phyloP scores from a whole-genome alignment of 2,888 invertebrate species.

The Lysandra bellargus region DNA sequence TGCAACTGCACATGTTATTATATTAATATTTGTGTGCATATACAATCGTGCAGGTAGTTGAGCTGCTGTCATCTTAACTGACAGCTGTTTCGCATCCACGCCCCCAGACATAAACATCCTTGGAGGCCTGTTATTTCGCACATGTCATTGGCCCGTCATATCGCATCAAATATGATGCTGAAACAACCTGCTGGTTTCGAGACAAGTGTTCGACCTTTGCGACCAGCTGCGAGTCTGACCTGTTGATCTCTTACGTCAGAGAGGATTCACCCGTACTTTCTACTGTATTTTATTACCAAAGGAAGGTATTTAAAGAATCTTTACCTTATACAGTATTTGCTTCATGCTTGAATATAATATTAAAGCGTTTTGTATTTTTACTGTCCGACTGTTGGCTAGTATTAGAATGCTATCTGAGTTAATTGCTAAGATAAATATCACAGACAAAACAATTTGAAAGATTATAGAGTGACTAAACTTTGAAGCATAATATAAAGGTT shows the following conservation, averaged over 20 bases:
- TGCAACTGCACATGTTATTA: no score
- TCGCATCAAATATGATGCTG: not conserved
- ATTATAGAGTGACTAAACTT: no score
- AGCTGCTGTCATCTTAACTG: not conserved
- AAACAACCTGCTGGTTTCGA: not conserved
- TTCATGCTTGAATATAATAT: not conserved
- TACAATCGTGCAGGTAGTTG: no score
- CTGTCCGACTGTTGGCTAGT: not conserved
- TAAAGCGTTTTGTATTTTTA: not conserved
- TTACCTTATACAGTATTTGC: not conserved
- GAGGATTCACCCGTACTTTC: conserved; percentile 14
- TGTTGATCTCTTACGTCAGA: conserved; percentile 20
- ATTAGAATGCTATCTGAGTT: not conserved
- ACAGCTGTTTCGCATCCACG: not conserved
- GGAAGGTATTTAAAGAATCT: not conserved
- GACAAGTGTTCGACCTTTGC: conserved; percentile 23
- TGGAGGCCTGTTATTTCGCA: not conserved
- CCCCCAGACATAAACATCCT: not conserved
- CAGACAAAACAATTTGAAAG: no score
- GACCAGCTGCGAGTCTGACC: conserved; percentile 8
- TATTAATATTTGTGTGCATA: no score
- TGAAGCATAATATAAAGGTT: no score
- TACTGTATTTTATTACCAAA: not conserved
- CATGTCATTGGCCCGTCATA: not conserved
- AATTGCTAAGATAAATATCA: not conserved